Evolutionary conservation across 2,888 invertebrate species (phyloP).

Genomic region (Alsophila aescularia): DNA sequence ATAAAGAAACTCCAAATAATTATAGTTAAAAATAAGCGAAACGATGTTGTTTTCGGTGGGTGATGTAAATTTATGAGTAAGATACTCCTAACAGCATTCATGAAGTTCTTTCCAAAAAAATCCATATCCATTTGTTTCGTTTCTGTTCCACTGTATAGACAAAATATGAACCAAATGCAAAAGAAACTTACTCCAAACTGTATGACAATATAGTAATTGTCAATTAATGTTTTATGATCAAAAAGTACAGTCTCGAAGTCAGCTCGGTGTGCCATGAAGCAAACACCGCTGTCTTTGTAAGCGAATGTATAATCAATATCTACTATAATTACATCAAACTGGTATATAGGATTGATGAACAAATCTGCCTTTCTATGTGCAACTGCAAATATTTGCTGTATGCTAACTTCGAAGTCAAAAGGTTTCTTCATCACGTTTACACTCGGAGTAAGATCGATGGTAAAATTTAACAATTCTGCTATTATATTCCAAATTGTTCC

Average conservation of each 20-base stretch:
- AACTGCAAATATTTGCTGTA: constrained; percentile 61
- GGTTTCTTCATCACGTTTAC: constrained; percentile 46
- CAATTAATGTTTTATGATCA: constrained; percentile 52
- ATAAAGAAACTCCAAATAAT: constrained; percentile 74
- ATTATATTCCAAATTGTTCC: constrained; percentile 69
- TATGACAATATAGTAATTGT: constrained; percentile 47
- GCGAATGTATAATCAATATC: constrained; percentile 65
- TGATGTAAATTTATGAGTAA: constrained; percentile 60
- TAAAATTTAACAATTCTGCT: constrained; percentile 66
- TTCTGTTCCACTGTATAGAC: constrained; percentile 57
- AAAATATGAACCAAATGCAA: constrained; percentile 67
- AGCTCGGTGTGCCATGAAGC: constrained; percentile 66
- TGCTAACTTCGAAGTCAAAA: constrained; percentile 62
- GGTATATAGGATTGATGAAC: constrained; percentile 66
- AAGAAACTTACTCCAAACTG: constrained; percentile 55
- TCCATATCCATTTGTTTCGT: constrained; percentile 50
- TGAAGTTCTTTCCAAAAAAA: constrained; percentile 69
- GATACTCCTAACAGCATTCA: constrained; percentile 64
- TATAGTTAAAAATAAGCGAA: constrained; percentile 65
- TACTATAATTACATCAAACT: constrained; percentile 65
- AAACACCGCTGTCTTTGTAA: constrained; percentile 70
- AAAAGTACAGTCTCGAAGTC: constrained; percentile 67
- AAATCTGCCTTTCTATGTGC: constrained; percentile 65
- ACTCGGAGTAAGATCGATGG: constrained; percentile 59
- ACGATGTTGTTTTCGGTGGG: constrained; percentile 58